Conservation (phyloP, 1,140 invertebrate genomes). For the Saccostrea echinata region DNA sequence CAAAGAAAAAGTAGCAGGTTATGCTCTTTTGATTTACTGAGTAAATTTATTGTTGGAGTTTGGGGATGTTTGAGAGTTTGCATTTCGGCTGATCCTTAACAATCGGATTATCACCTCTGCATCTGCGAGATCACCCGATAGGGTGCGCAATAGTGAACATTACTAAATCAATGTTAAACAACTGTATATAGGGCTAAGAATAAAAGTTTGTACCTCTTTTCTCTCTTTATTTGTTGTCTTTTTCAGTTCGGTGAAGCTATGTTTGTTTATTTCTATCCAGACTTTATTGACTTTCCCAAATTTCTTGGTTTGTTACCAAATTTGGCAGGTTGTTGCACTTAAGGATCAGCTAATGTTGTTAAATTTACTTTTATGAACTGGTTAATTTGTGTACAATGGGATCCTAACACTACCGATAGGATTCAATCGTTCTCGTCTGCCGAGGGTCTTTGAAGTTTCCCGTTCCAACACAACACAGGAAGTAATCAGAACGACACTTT, state of each 20-base stretch:
- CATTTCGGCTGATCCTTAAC: neutral
- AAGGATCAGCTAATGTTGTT: neutral
- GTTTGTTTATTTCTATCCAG: neutral
- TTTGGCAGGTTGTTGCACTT: neutral
- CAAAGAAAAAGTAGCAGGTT: constrained; percentile 22
- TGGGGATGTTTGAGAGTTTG: neutral
- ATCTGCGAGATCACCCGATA: constrained; percentile 13
- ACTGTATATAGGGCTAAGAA: neutral
- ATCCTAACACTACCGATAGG: neutral
- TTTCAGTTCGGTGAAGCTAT: neutral
- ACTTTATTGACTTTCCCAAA: constrained; percentile 25
- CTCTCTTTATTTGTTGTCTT: neutral
- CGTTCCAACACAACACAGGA: neutral
- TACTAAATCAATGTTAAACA: constrained; percentile 3
- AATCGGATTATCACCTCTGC: constrained; percentile 27
- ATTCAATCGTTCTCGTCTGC: neutral
- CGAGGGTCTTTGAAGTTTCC: constrained; percentile 12
- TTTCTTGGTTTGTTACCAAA: constrained; percentile 1
- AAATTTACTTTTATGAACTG: constrained; percentile 8
- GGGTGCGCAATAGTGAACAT: constrained; percentile 8
- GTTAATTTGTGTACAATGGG: neutral
- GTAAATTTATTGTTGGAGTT: neutral
- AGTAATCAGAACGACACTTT: neutral
- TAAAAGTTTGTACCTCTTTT: neutral
- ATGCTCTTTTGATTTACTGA: neutral